These are phyloP conservation scores for Saguinus midas DNA, from an alignment of 2,113 vertebrate species.

Conservation along the genomic window DNA sequence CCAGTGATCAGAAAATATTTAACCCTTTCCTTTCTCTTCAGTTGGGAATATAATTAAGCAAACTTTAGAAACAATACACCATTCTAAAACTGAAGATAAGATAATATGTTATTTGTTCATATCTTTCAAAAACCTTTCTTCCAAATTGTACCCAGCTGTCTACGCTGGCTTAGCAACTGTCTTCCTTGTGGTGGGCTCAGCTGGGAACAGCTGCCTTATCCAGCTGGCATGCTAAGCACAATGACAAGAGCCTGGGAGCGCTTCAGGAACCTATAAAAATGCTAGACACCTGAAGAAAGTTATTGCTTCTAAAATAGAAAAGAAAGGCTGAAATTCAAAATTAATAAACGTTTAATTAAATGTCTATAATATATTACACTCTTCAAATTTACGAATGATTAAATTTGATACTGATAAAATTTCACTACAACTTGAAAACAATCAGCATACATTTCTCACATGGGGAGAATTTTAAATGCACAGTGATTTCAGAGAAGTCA, in stretches of 20 bases:
- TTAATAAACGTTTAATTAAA: neutral
- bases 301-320: neutral
- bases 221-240: neutral
- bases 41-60: neutral
- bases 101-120: slow-evolving; percentile 9
- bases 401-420: slow-evolving; percentile 21
- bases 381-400: neutral
- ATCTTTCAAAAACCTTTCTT: slow-evolving; percentile 2
- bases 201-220: neutral
- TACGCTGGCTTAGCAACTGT: slow-evolving; percentile 1
- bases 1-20: neutral
- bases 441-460: neutral
- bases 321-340: neutral
- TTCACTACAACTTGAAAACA: slow-evolving; percentile 12
- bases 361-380: neutral
- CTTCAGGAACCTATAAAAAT: neutral
- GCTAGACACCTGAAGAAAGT: neutral
- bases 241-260: neutral
- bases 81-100: slow-evolving; percentile 18
- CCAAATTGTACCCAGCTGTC: slow-evolving; percentile 10
- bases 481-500: slow-evolving; percentile 17
- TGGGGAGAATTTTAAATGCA: slow-evolving; percentile 9
- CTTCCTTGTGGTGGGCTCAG: slow-evolving; percentile 9
- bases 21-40: neutral
- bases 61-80: neutral